Base-by-base conservation (phyloP, 2,797 vertebrate genomes). In the Eptatretus atami region DNA sequence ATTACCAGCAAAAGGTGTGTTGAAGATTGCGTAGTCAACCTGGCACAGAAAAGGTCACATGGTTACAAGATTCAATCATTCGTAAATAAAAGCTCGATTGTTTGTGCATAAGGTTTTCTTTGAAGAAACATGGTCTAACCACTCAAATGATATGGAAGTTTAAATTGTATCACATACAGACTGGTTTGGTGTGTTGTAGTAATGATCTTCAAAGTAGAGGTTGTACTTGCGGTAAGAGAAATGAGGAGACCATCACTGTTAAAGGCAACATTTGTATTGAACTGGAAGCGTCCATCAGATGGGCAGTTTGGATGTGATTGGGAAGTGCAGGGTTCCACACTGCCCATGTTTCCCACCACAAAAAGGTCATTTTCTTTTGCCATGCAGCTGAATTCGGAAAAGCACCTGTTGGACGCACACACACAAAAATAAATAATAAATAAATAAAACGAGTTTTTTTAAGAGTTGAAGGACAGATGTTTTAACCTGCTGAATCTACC, bases 191-290 rank as follows among this genome's bases (percentile, higher is more conserved):
- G 31, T 44, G 31, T 44, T 44, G 31, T 95, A 77, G 1, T 81
- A 92, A 2, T 81, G 75, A 0, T 72, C 64, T 68, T 98, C 90
- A 10, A 84, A 92, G 68, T 82, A 95, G 1, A 92, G 78, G 63
- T 95, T 88, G 52, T 81, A 69, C 64, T 98, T 98, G 69, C 83
- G 81, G 60, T 95, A 95, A 0, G 78, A 3, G 77, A 81, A 12
- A 84, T 73, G 15, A 98, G 72, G 31, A 68, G 67, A 0, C 90
- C 88, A 0, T 78, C 74, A 1, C 55, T 76, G 53, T 69, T 77
- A 63, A 93, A 79, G 3, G 77, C 82, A 13, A 92, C 80, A 0
- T 93, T 68, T 1, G 87, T 95, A 71, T 98, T 98, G 71, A 88
- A 98, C 72, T 94, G 86, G 77, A 79, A 90, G 15, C 69, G 75